Base-by-base conservation (phyloP, 2,888 invertebrate genomes). In the Microplitis manilae region DNA sequence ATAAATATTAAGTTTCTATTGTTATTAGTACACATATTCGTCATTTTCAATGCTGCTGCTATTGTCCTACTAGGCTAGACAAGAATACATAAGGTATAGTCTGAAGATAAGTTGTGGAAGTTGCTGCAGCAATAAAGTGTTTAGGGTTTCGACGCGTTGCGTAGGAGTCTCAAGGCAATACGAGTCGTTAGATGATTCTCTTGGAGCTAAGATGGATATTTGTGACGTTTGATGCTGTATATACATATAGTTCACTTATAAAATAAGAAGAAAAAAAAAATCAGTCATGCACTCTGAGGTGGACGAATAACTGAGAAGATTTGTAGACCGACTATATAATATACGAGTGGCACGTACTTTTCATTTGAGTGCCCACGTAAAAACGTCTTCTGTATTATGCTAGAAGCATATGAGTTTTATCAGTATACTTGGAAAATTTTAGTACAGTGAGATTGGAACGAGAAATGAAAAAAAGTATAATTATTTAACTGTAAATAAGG, bases 201-300 rank as follows among this genome's bases (percentile, higher is more conserved):
- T 62, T 62, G 17, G 8, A 62, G 62, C n/a, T 62, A 15, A 62
- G 62, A 62, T 62, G 62, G 62, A 62, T 62, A 62, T 62, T 50
- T 50, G 13, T 50, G 8, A 50, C 13, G 9, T 8, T 50, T 50
- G 50, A 50, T 50, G 50, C 7, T 50, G 50, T 5, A 13, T 1
- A 8, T 50, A 13, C 8, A 13, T 13, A 50, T 50, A 50, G 8
- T 50, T 13, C 13, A 50, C 30, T 30, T 30, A 30, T 30, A 13
- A 50, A 50, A 50, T 50, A 5, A 50, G 2, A 8, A 2, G 13
- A 50, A 30, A 30, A 50, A 50, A 8, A 50, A 4, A 13, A 5
- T 50, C 50, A 50, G 50, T 50, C 50, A 50, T 50, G 50, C 8
- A 13, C 50, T 50, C 50, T 50, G 50, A 6, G 13, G 50, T 13